Evolutionary conservation across 2,888 invertebrate genomes (phyloP).

Genomic region (Laspeyria flexula): DNA sequence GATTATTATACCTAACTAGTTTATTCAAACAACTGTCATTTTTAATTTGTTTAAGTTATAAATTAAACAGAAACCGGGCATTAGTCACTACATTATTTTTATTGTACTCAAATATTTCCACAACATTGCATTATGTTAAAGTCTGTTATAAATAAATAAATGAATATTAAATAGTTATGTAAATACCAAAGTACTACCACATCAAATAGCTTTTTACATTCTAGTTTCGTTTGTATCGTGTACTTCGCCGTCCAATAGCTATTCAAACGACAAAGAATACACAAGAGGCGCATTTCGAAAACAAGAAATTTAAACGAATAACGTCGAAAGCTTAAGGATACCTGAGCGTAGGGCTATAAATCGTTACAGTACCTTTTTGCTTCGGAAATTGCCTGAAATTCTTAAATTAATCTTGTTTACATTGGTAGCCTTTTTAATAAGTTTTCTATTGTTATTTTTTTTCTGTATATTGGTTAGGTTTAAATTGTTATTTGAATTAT

Average conservation of each 20-base stretch:
- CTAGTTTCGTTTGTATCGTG: neutral
- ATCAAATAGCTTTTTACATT: neutral
- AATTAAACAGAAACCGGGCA: too few species aligned
- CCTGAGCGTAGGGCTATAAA: slow-evolving; percentile 36
- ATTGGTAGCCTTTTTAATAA: slow-evolving; percentile 8
- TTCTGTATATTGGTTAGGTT: neutral
- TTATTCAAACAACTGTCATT: too few species aligned
- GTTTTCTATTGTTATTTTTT: neutral
- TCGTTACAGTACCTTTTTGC: slow-evolving; percentile 36
- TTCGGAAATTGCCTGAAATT: slow-evolving; percentile 34
- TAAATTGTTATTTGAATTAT: neutral
- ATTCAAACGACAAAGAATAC: slow-evolving; percentile 51
- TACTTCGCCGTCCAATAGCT: slow-evolving; percentile 45
- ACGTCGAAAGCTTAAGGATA: slow-evolving; percentile 41
- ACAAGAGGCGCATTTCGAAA: slow-evolving; percentile 51
- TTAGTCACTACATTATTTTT: too few species aligned
- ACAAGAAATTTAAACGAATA: slow-evolving; percentile 51
- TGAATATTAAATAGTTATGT: too few species aligned
- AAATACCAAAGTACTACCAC: too few species aligned
- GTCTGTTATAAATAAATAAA: too few species aligned
- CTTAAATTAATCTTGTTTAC: slow-evolving; percentile 38
- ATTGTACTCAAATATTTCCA: too few species aligned
- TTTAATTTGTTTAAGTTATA: too few species aligned
- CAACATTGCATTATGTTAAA: too few species aligned
- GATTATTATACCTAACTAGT: too few species aligned